These are phyloP conservation scores for Adrianichthys oophorus DNA, from an alignment of 2,797 vertebrate genomes.

Conservation along the genomic window DNA sequence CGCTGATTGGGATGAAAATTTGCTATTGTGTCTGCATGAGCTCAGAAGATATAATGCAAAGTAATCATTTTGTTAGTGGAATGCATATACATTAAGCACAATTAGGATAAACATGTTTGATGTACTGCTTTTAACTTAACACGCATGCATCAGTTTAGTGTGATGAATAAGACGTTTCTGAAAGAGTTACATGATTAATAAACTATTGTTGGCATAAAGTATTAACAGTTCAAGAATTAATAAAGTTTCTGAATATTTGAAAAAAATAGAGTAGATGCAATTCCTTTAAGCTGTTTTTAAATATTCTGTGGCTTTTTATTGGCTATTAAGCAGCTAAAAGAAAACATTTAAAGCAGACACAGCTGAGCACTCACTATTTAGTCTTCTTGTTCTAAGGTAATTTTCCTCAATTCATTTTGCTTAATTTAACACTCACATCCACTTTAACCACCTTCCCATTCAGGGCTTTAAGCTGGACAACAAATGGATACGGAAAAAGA, in stretches of 20 bases:
- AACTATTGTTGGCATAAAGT: slow-evolving; percentile 29
- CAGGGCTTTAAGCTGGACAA: slow-evolving; percentile 87
- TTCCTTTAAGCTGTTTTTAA: slow-evolving; percentile 20
- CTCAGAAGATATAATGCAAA: slow-evolving; percentile 78
- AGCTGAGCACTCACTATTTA: slow-evolving; percentile 90
- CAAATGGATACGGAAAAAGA: slow-evolving; percentile 88
- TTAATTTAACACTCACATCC: slow-evolving; percentile 94
- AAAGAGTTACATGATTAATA: slow-evolving; percentile 26
- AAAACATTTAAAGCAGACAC: slow-evolving; percentile 75
- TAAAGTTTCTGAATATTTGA: neutral
- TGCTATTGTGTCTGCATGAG: slow-evolving; percentile 83
- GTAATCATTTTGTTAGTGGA: slow-evolving; percentile 75
- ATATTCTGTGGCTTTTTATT: slow-evolving; percentile 6
- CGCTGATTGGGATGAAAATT: slow-evolving; percentile 99
- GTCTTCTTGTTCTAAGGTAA: slow-evolving; percentile 92
- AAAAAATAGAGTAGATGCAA: slow-evolving; percentile 11
- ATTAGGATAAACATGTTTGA: slow-evolving; percentile 55
- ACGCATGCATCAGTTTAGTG: slow-evolving; percentile 27
- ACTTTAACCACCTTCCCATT: slow-evolving; percentile 91
- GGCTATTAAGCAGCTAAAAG: slow-evolving; percentile 28
- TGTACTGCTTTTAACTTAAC: slow-evolving; percentile 33
- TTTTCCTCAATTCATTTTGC: slow-evolving; percentile 95
- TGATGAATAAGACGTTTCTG: slow-evolving; percentile 29
- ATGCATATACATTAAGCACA: slow-evolving; percentile 72
- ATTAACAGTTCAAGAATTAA: slow-evolving; percentile 15